Base-by-base conservation (phyloP, 2,888 invertebrate genomes). In the Diaperis boleti region DNA sequence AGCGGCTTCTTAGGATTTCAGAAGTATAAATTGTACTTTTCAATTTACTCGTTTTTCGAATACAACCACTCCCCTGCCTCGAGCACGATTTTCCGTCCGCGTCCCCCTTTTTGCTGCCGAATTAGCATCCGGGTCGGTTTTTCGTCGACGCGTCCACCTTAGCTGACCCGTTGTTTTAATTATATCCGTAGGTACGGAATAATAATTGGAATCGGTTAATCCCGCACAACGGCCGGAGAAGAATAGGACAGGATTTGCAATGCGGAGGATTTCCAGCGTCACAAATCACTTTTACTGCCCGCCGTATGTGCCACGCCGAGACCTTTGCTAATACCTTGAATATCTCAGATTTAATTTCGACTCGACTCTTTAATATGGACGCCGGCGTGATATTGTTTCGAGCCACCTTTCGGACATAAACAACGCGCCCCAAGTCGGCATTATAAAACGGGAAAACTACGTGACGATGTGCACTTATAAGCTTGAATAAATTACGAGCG, bases 281-380 rank as follows among this genome's bases (percentile, higher is more conserved):
- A 81, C 81, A 82, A 82, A 82, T 82, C 82, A 82, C 82, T 81
- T 82, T 82, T 81, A 82, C 81, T 81, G 81, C 78, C 74, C 61
- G 69, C 70, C 70, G 71, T 69, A 66, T 72, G 72, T 70, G 69
- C 66, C 69, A 67, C 60, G 69, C 72, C 72, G 71, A 71, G 71
- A 75, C 74, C 74, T 74, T 74, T 68, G 71, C 72, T 75, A 76
- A 77, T 75, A 72, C 75, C 72, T 73, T 70, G 74, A 76, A 77
- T 77, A 77, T 76, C 75, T 76, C 77, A 76, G 76, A 77, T 77
- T 77, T 77, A 77, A 77, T 77, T 77, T 75, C 73, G 74, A 74
- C 75, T 75, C 73, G 74, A 74, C 75, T 76, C 74, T 77, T 77
- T 76, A 76, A 74, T 75, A 75, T 74, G 59, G 39, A 55, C 55